phyloP scores from a whole-genome alignment of 2,888 invertebrate genomes.

The Euphydryas editha region DNA sequence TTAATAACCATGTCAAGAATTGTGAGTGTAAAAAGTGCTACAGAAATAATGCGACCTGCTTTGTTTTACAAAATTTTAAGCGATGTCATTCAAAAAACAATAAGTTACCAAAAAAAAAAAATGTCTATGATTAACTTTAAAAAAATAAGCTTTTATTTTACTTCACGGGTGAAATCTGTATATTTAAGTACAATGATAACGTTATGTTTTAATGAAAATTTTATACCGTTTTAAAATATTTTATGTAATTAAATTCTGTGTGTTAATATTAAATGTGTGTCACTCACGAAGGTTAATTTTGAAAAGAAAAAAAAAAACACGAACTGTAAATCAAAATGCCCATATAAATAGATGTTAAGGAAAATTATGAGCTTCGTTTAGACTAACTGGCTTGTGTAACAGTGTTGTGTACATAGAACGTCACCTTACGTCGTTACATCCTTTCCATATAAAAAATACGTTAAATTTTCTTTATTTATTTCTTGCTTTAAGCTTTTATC shows the following conservation, averaged over 20 bases:
- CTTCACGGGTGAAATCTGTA: conserved; percentile 7
- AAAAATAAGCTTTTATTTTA: not conserved
- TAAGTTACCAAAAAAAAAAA: too few relatives aligned
- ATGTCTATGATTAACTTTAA: not conserved
- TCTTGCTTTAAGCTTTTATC: conserved; percentile 29
- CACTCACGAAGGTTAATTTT: not conserved
- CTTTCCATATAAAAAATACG: conserved; percentile 45
- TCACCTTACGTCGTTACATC: conserved; percentile 53
- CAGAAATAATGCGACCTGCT: too few relatives aligned
- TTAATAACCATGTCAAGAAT: too few relatives aligned
- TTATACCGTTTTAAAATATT: not conserved
- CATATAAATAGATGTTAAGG: conserved; percentile 77
- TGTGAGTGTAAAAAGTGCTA: too few relatives aligned
- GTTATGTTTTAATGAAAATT: too few relatives aligned
- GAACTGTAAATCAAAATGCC: conserved; percentile 51
- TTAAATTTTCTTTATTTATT: conserved; percentile 22
- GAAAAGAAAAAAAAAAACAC: conserved; percentile 11
- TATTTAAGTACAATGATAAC: not conserved
- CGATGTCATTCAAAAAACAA: too few relatives aligned
- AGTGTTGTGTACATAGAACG: conserved; percentile 70
- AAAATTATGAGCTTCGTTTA: conserved; percentile 82
- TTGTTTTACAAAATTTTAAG: too few relatives aligned
- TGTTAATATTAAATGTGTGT: conserved; percentile 3
- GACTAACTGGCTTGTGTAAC: conserved; percentile 80
- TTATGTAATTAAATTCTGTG: not conserved